Conservation (phyloP, 1,140 invertebrate genomes). For the Eupristina koningsbergeri region DNA sequence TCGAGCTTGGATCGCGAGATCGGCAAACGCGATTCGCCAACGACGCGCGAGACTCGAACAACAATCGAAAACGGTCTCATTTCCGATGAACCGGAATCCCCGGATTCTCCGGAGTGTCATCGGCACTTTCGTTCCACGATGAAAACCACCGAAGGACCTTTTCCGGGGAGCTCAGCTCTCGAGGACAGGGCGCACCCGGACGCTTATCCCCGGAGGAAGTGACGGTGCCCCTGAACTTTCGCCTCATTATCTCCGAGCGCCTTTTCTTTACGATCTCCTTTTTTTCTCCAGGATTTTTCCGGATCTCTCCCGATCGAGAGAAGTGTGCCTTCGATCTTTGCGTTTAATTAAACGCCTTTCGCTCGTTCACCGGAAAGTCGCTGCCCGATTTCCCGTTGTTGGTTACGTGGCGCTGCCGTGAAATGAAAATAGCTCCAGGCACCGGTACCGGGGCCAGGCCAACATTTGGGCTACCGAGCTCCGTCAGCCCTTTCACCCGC, state of each 20-base stretch:
- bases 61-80: constrained; percentile 33
- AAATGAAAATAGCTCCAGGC: too few relatives aligned
- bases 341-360: neutral
- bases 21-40: neutral
- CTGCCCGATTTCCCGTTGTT: neutral
- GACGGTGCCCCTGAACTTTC: constrained; percentile 35
- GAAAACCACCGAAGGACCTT: neutral
- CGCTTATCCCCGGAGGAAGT: constrained; percentile 10
- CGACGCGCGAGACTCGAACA: neutral
- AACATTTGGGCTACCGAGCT: neutral
- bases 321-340: neutral
- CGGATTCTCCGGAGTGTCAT: neutral
- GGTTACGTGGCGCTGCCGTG: neutral
- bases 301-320: neutral
- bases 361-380: neutral
- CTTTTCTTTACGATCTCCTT: neutral
- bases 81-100: constrained; percentile 25
- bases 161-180: neutral
- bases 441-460: too few relatives aligned
- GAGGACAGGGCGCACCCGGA: neutral
- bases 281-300: neutral
- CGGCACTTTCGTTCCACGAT: neutral
- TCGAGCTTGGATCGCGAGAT: neutral
- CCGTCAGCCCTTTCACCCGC: neutral
- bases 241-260: neutral